phyloP scores from a whole-genome alignment of 2,113 vertebrate species.

The Tamias sibiricus region DNA sequence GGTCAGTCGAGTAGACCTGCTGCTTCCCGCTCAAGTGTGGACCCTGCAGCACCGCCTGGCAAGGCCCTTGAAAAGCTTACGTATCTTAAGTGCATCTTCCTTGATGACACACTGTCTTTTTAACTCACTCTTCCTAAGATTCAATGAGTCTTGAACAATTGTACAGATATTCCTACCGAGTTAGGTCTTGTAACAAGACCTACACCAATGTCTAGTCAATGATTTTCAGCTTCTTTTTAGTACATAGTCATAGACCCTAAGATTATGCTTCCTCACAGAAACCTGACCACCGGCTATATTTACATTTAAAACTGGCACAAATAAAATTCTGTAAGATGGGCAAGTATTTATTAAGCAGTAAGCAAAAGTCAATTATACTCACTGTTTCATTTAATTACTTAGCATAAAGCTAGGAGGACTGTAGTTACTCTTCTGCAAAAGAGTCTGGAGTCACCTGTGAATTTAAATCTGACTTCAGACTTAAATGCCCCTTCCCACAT shows the following conservation, averaged over 20 bases:
- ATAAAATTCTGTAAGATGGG: background rate
- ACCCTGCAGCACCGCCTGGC: too few species aligned
- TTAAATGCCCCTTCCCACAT: background rate
- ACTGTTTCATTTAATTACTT: too few species aligned
- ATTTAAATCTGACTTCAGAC: slow-evolving; percentile 61
- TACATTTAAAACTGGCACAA: too few species aligned
- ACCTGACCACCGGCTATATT: too few species aligned
- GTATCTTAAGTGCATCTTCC: background rate
- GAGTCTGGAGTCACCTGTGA: background rate
- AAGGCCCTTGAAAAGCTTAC: background rate
- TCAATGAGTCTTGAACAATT: background rate
- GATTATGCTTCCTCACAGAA: background rate
- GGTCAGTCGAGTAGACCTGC: too few species aligned
- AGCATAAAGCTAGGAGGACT: too few species aligned
- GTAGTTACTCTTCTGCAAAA: too few species aligned
- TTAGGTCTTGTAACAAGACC: background rate
- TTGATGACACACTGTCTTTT: background rate
- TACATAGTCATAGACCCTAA: background rate
- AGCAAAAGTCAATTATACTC: too few species aligned
- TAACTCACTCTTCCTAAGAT: background rate
- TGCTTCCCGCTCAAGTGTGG: background rate
- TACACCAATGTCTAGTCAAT: background rate
- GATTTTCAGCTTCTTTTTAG: background rate
- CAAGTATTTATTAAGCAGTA: background rate
- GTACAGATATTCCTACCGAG: background rate